phyloP scores from a whole-genome alignment of 2,888 invertebrate species.

The Lissocephala sabroskyi region DNA sequence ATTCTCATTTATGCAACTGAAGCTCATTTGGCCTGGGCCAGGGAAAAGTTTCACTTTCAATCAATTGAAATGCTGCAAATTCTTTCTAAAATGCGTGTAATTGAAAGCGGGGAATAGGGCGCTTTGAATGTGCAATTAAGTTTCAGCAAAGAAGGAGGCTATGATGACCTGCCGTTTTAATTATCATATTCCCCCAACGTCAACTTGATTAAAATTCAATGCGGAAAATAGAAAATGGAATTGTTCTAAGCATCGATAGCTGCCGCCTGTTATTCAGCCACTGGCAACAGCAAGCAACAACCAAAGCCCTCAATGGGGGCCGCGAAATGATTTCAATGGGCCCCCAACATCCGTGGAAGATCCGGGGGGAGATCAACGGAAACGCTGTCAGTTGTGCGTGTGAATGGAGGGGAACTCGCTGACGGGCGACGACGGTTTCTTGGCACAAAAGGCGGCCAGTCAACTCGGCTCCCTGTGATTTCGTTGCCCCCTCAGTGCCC shows the following conservation, averaged over 20 bases:
- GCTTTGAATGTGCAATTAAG: no score
- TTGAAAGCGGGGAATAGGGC: neutral
- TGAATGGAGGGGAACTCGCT: no score
- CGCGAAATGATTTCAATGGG: conserved; percentile 46
- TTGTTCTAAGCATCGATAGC: conserved; percentile 38
- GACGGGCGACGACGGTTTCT: no score
- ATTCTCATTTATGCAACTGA: conserved; percentile 18
- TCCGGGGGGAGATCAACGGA: no score
- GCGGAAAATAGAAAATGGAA: conserved; percentile 30
- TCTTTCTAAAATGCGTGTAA: neutral
- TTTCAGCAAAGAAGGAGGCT: no score
- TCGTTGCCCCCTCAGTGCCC: conserved; percentile 4
- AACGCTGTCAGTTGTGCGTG: conserved; percentile 55
- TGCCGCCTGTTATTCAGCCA: neutral
- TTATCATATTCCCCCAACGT: conserved; percentile 43
- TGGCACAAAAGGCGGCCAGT: conserved; percentile 12
- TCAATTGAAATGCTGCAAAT: conserved; percentile 1
- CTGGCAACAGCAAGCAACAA: no score
- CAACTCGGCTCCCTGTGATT: conserved; percentile 1
- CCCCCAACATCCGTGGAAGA: conserved; percentile 36
- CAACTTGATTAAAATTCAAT: conserved; percentile 63
- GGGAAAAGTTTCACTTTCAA: conserved; percentile 18
- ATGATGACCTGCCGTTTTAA: conserved; percentile 36
- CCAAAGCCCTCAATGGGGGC: conserved; percentile 28
- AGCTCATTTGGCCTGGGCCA: neutral